phyloP scores from a whole-genome alignment of 2,113 vertebrate genomes.

The Sterna hirundo region DNA sequence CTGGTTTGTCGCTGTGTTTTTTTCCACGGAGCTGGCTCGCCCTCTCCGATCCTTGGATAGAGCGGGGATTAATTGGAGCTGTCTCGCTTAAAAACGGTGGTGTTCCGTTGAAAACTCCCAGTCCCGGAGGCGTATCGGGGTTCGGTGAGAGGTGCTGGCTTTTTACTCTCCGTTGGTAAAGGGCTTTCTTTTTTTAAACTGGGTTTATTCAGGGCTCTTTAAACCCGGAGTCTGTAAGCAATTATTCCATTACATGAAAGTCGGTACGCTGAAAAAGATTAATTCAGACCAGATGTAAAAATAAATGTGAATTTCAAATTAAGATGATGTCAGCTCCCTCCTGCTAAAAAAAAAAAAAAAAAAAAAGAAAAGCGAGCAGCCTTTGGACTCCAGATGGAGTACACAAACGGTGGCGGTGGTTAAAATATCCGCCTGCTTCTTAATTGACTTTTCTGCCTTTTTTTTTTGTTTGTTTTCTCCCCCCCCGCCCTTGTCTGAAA shows the following conservation, averaged over 20 bases:
- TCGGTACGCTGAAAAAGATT: slow-evolving; percentile 72
- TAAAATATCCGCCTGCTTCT: slow-evolving; percentile 60
- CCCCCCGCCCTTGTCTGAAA: not conserved
- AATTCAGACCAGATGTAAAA: slow-evolving; percentile 83
- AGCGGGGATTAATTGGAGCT: not conserved
- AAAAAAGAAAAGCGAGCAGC: not conserved
- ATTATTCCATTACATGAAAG: slow-evolving; percentile 82
- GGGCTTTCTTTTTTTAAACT: not conserved
- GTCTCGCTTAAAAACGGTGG: slow-evolving; percentile 32
- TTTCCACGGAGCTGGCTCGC: not conserved
- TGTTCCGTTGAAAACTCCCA: slow-evolving; percentile 1
- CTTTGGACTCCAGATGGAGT: slow-evolving; percentile 75
- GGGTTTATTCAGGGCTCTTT: slow-evolving; percentile 33
- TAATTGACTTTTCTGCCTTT: slow-evolving; percentile 5
- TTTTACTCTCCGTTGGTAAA: not conserved
- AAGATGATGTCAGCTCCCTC: slow-evolving; percentile 77
- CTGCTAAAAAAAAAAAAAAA: slow-evolving; percentile 25
- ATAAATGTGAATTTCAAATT: slow-evolving; percentile 78
- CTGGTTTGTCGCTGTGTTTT: not conserved
- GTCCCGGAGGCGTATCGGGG: not conserved
- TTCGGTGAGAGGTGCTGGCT: not conserved
- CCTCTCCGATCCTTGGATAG: not conserved
- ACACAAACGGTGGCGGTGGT: slow-evolving; percentile 38
- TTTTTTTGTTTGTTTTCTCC: not conserved
- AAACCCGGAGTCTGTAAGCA: slow-evolving; percentile 73